A percentile compares a stretch with the other conserved stretches of the same genome.
Conservation (phyloP, 2,888 invertebrate genomes). For the Coelogynopora nodosa region DNA sequence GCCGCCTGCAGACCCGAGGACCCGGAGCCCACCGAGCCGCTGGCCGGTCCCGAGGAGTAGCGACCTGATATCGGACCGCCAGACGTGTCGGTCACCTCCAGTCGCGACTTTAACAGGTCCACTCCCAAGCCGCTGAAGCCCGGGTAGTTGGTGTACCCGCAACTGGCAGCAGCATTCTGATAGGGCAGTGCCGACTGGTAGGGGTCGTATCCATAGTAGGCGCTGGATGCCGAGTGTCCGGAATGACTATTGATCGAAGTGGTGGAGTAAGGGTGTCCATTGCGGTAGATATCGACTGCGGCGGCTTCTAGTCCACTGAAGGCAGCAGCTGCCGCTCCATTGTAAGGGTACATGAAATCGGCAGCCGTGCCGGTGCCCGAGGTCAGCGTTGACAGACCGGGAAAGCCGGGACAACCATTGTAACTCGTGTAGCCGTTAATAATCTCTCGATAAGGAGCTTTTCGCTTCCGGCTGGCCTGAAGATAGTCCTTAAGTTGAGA, state of each 20-base stretch:
- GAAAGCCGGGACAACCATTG: not conserved
- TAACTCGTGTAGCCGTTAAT: slow-evolving; percentile 54
- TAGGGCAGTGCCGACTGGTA: not conserved
- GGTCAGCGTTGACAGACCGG: not conserved
- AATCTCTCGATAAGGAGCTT: slow-evolving; percentile 52
- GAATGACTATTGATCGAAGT: not conserved
- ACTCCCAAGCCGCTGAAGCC: not conserved
- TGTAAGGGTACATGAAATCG: not conserved
- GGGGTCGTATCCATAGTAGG: not conserved
- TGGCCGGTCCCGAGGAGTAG: not conserved
- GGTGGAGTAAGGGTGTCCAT: not conserved
- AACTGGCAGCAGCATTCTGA: not conserved
- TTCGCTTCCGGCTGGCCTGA: slow-evolving; percentile 47
- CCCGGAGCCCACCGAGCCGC: not conserved
- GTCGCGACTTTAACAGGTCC: not conserved
- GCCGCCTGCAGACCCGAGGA: not conserved
- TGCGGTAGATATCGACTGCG: not conserved
- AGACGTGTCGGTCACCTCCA: not conserved
- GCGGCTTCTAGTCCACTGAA: not conserved
- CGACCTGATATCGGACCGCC: not conserved
- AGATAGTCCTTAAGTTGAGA: slow-evolving; percentile 45
- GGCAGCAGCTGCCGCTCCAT: not conserved
- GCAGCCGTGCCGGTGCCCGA: not conserved
- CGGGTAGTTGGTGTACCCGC: not conserved
- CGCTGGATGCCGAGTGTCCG: not conserved